Percentiles rank a stretch among this genome's conserved stretches.
These are phyloP conservation scores for Psophia crepitans DNA, from an alignment of 2,113 vertebrate genomes.

Conservation along the genomic window DNA sequence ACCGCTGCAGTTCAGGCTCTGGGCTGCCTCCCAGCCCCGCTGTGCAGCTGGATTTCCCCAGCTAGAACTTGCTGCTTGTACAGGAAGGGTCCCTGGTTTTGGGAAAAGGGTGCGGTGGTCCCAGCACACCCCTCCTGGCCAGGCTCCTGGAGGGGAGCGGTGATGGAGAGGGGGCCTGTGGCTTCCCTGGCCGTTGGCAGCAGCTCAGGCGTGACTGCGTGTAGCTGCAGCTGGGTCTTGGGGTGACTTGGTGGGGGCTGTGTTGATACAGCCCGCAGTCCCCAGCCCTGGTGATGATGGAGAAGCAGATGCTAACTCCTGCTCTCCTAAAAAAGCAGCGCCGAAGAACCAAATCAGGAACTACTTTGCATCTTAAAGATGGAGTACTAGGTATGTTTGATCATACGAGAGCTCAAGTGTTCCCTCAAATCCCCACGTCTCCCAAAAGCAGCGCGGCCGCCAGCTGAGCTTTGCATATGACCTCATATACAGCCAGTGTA, in stretches of 20 bases:
- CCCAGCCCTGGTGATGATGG: not conserved
- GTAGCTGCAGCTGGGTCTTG: not conserved
- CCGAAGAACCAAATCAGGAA: not conserved
- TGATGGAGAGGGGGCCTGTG: not conserved
- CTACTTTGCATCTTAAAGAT: not conserved
- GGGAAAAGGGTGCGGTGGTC: not conserved
- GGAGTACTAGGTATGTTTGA: not conserved
- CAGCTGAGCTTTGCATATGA: slow-evolving; percentile 36
- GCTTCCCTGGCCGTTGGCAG: not conserved
- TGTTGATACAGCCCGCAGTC: not conserved
- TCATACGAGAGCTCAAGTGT: not conserved
- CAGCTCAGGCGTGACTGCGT: accelerated
- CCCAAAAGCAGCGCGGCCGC: not conserved
- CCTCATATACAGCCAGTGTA: not conserved
- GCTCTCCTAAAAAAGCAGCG: not conserved
- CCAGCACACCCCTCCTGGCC: not conserved
- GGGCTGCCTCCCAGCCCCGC: not conserved
- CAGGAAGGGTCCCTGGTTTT: not conserved
- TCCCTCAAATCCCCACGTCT: slow-evolving; percentile 1
- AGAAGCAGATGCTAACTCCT: not conserved
- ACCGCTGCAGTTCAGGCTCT: not conserved
- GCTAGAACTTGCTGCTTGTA: not conserved
- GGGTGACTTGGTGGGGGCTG: not conserved
- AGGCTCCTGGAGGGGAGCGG: not conserved
- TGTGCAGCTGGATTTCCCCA: not conserved